Evolutionary conservation across 2,888 invertebrate species (phyloP).

Genomic region (Agrilus cyanescens): DNA sequence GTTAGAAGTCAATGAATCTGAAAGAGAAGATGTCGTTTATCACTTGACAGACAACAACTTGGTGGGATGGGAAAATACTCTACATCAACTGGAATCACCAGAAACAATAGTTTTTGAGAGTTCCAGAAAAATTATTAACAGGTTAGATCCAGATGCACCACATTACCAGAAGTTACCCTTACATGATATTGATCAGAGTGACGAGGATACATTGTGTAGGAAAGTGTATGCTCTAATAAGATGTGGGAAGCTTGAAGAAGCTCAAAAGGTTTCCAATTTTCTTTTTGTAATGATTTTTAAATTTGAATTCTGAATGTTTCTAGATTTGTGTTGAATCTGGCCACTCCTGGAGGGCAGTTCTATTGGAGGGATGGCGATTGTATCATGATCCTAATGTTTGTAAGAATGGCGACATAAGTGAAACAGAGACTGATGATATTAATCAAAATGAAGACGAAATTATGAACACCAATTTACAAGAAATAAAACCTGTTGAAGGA

Average conservation of each 20-base stretch:
- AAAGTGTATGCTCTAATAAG: constrained; percentile 66
- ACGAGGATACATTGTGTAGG: constrained; percentile 50
- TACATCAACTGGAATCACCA: constrained; percentile 56
- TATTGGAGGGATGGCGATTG: constrained; percentile 81
- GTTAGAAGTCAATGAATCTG: constrained; percentile 72
- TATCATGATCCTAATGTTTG: constrained; percentile 75
- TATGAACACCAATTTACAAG: constrained; percentile 36
- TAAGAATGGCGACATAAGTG: constrained; percentile 26
- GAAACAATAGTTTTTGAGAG: constrained; percentile 47
- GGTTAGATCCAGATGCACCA: constrained; percentile 85
- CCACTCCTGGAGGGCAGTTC: constrained; percentile 84
- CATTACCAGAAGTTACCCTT: constrained; percentile 62
- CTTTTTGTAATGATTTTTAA: background rate
- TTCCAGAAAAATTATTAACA: constrained; percentile 47
- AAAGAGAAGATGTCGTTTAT: constrained; percentile 41
- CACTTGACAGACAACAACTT: constrained; percentile 71
- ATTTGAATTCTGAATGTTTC: constrained; percentile 6
- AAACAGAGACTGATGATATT: constrained; percentile 26
- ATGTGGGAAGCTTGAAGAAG: constrained; percentile 76
- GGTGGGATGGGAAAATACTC: constrained; percentile 84
- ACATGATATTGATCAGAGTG: constrained; percentile 79
- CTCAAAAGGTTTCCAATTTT: constrained; percentile 44
- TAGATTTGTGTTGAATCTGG: constrained; percentile 70
- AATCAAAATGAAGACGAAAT: constrained; percentile 40
- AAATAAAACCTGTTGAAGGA: constrained; percentile 47